Base-by-base conservation (phyloP, 1,140 invertebrate genomes). In the Planococcus citri region DNA sequence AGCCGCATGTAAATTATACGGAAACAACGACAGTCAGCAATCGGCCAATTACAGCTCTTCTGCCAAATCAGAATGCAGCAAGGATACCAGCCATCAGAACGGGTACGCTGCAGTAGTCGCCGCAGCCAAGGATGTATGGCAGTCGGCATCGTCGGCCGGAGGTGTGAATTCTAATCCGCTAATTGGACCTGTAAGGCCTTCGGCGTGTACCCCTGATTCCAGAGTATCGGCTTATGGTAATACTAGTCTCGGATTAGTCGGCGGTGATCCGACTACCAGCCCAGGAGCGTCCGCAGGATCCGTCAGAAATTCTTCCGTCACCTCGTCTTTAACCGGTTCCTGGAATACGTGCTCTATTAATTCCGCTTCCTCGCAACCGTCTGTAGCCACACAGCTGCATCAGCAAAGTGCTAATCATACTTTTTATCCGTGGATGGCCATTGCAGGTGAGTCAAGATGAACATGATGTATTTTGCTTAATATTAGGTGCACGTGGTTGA, bases 371-470 rank as follows among this genome's bases (percentile, higher is more conserved):
- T 82, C 84, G 73, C 88, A 89, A 79, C 85, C 88, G 75, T 73
- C 78, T 61, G 86, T 87, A 71, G 87, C 87, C 68, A 87, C 89
- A 58, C 91, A 91, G 79, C 86, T 91, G 74, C 89, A 91, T 78
- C 90, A 92, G 82, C 90, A 92, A 82, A 85, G 88, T 79, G 85
- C 86, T 78, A 78, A 80, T 76, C 92, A 94, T 84, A 94, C 92
- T 76, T 95, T 95, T 83, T 95, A 95, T 82, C 93, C 93, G 73
- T 95, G 93, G 93, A 95, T 95, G 93, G 92, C 92, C 82, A 95
- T 95, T 84, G 92, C 93, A 94, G 93, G 93, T 95, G 41, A 70
- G 72, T 58, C 27, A 58, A 4, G 4, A n/a, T n/a, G 29, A 6
- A 33, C 29, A 33, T 33, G 4, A 33, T 3, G 12, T 33, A 33